Evolutionary conservation across 2,797 vertebrate species (phyloP).

Genomic region (Leuciscus waleckii): DNA sequence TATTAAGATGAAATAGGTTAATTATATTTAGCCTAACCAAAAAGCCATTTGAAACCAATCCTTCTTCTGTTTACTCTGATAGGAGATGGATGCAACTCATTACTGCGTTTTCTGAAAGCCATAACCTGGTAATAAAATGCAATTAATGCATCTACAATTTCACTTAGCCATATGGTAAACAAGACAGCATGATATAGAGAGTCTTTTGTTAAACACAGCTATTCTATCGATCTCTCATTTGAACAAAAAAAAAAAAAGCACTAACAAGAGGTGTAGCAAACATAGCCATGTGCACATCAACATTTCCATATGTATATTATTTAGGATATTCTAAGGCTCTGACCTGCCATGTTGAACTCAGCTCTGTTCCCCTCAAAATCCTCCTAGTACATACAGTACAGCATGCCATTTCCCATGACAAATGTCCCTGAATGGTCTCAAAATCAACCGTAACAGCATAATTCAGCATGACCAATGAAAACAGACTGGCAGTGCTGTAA

Average conservation of each 20-base stretch:
- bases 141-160: constrained; percentile 24
- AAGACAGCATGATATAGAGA: neutral
- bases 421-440: neutral
- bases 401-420: constrained; percentile 8
- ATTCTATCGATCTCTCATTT: neutral
- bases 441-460: neutral
- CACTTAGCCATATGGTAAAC: neutral
- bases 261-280: neutral
- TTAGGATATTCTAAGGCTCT: neutral
- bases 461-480: neutral
- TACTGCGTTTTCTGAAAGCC: constrained; percentile 57
- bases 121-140: constrained; percentile 21
- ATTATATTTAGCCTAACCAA: constrained; percentile 71
- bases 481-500: neutral
- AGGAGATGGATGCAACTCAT: constrained; percentile 48
- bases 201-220: neutral
- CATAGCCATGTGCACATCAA: neutral
- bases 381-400: neutral
- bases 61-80: constrained; percentile 65
- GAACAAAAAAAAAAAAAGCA: neutral
- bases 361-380: neutral
- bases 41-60: constrained; percentile 68
- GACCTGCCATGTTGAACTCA: neutral
- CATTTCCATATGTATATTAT: neutral
- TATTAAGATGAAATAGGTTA: constrained; percentile 41